Conservation (phyloP, 2,888 invertebrate species). For the Macrophya annulata region DNA sequence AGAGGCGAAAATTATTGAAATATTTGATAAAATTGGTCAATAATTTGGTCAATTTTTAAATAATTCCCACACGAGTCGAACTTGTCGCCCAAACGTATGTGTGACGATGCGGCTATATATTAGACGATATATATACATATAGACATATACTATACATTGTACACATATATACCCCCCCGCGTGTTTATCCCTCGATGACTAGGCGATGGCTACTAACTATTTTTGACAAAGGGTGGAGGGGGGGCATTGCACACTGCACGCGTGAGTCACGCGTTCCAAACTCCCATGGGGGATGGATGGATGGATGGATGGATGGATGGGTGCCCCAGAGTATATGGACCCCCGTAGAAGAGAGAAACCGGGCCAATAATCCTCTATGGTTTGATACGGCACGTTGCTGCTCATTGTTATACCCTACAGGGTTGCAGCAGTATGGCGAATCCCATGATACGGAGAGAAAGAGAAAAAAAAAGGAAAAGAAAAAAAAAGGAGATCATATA, state of each 20-base stretch:
- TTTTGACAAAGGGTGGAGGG: conserved; percentile 15
- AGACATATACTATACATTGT: too few species aligned
- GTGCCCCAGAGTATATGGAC: conserved; percentile 18
- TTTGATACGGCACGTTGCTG: not conserved
- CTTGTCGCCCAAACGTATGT: too few species aligned
- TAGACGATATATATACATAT: not conserved
- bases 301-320: not conserved
- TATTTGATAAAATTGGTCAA: not conserved
- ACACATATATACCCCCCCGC: too few species aligned
- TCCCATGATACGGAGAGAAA: not conserved
- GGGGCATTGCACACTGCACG: not conserved
- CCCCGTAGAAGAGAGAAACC: conserved; percentile 6
- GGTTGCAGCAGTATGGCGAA: not conserved
- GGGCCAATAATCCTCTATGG: conserved; percentile 47
- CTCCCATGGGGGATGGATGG: conserved; percentile 15
- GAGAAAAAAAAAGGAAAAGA: not conserved
- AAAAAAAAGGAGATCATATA: too few species aligned
- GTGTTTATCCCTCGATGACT: conserved; percentile 13
- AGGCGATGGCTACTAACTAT: conserved; percentile 15
- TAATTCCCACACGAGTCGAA: too few species aligned
- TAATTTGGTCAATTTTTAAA: not conserved
- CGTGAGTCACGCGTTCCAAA: conserved; percentile 43
- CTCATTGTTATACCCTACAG: not conserved
- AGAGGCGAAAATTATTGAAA: not conserved
- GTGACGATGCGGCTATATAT: too few species aligned